Percentiles rank a stretch among this genome's conserved stretches.
phyloP scores from a whole-genome alignment of 2,888 invertebrate species.

The Onthophagus sagittarius region DNA sequence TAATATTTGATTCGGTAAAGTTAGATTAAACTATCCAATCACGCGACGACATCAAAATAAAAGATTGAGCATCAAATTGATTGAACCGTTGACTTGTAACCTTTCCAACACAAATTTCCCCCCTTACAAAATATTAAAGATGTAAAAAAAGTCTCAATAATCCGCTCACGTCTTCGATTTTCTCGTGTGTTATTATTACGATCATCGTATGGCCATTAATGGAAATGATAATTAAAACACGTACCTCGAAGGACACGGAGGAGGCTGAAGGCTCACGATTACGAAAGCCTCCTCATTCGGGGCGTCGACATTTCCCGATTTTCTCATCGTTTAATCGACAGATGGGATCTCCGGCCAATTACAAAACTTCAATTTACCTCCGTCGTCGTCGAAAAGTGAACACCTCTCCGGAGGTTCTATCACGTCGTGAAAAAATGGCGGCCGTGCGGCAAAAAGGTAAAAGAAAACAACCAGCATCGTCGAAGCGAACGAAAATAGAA shows the following conservation, averaged over 20 bases:
- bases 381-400: constrained; percentile 8
- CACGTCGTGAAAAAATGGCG: constrained; percentile 5
- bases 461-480: not conserved
- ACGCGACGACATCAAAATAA: constrained; percentile 31
- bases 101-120: not conserved
- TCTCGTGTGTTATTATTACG: not conserved
- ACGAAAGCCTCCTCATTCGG: not conserved
- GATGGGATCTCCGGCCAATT: constrained; percentile 10
- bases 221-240: not conserved
- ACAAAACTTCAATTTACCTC: constrained; percentile 12
- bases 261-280: not conserved
- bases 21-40: constrained; percentile 40
- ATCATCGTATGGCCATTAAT: not conserved
- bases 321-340: constrained; percentile 10
- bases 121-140: not conserved
- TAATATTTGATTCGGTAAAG: constrained; percentile 37
- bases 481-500: not conserved
- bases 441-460: not conserved
- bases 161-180: not conserved
- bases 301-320: not conserved
- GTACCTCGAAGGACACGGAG: not conserved
- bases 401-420: constrained; percentile 4
- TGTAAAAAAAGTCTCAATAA: not conserved
- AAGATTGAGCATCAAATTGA: constrained; percentile 17
- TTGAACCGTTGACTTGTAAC: not conserved